Evolutionary conservation across 2,797 vertebrate species (phyloP).

Genomic region (Gouania willdenowi): DNA sequence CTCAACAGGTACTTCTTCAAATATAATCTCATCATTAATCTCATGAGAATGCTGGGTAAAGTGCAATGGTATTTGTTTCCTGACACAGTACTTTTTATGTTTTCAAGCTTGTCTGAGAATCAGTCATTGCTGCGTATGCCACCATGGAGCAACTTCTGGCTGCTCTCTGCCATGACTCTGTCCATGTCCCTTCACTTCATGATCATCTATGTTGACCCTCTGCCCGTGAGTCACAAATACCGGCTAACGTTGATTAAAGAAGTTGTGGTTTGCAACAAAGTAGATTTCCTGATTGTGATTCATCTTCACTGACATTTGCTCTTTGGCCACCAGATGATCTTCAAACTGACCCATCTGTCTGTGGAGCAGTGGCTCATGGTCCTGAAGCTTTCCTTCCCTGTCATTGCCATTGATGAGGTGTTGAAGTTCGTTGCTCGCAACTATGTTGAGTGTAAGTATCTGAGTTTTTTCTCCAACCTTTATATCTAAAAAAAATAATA

Average conservation of each 20-base stretch:
- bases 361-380: conserved; percentile 82
- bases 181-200: conserved; percentile 96
- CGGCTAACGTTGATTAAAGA: neutral
- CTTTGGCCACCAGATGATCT: conserved; percentile 87
- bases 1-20: conserved; percentile 81
- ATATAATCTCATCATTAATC: too few species aligned
- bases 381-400: conserved; percentile 88
- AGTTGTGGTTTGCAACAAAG: too few species aligned
- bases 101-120: conserved; percentile 89
- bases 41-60: too few species aligned
- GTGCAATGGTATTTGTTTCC: too few species aligned
- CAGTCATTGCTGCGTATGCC: conserved; percentile 92
- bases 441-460: conserved; percentile 86
- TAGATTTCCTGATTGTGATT: neutral
- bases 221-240: conserved; percentile 78
- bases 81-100: neutral
- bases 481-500: neutral
- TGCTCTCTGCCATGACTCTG: conserved; percentile 87
- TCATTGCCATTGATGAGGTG: conserved; percentile 86
- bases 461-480: neutral
- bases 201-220: conserved; percentile 92
- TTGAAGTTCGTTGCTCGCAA: conserved; percentile 89
- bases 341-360: conserved; percentile 84
- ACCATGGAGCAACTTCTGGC: conserved; percentile 93
- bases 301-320: too few species aligned